phyloP scores from a whole-genome alignment of 2,888 invertebrate genomes.

The Villa cingulata region DNA sequence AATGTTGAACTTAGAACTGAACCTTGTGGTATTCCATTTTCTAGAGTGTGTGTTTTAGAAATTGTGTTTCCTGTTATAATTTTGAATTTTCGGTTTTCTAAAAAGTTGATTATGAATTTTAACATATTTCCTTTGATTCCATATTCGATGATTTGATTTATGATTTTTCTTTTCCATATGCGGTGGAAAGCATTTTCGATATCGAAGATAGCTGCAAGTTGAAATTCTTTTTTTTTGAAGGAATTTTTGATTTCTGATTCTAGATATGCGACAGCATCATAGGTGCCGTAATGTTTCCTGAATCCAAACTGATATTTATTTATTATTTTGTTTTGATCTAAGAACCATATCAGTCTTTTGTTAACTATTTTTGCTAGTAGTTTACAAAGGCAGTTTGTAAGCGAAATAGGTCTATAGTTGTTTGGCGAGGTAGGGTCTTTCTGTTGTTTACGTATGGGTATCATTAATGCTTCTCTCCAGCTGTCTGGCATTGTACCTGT shows the following conservation, averaged over 20 bases:
- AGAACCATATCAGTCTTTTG: neutral
- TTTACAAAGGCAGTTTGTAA: slow-evolving; percentile 3
- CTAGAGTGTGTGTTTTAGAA: neutral
- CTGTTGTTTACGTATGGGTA: neutral
- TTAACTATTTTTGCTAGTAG: slow-evolving; percentile 2
- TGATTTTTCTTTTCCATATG: neutral
- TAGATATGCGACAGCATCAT: neutral
- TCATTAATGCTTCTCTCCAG: neutral
- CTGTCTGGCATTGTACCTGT: neutral
- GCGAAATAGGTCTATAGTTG: slow-evolving; percentile 1
- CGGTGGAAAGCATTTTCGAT: slow-evolving; percentile 1
- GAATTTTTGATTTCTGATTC: neutral
- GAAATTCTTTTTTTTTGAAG: neutral
- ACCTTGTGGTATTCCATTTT: slow-evolving; percentile 2
- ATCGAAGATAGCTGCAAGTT: neutral
- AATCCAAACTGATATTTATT: neutral
- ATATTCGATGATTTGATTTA: neutral
- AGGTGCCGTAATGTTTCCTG: neutral
- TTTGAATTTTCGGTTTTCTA: neutral
- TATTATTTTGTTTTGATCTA: neutral
- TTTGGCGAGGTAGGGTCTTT: neutral
- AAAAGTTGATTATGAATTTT: neutral
- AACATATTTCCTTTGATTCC: neutral
- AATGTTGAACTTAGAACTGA: neutral
- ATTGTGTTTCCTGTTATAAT: neutral